phyloP scores from a whole-genome alignment of 2,888 invertebrate genomes.

The Brachynemurus nebulosus region DNA sequence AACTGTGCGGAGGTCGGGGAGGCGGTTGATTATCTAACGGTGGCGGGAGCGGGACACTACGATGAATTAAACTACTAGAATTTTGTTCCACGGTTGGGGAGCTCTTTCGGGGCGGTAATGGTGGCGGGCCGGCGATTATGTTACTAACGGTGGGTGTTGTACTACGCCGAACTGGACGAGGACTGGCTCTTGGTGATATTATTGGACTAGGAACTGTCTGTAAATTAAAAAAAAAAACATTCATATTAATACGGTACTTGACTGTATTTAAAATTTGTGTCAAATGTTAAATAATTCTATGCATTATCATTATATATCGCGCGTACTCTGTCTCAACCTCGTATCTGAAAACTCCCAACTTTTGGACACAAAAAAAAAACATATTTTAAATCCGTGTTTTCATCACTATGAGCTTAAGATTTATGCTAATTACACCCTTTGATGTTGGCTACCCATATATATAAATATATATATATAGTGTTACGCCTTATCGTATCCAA shows the following conservation, averaged over 20 bases:
- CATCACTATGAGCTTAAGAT: too few species aligned
- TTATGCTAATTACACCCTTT: too few species aligned
- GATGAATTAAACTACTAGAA: slow-evolving; percentile 17
- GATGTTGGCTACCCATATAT: too few species aligned
- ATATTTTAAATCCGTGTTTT: too few species aligned
- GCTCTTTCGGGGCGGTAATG: slow-evolving; percentile 46
- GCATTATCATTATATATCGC: too few species aligned
- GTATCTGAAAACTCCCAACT: too few species aligned
- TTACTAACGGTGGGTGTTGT: slow-evolving; percentile 26
- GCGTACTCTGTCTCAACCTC: too few species aligned
- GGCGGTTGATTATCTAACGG: slow-evolving; percentile 13
- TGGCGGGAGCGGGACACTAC: slow-evolving; percentile 16
- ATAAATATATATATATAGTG: too few species aligned
- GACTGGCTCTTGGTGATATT: slow-evolving; percentile 44
- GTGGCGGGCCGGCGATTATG: slow-evolving; percentile 35
- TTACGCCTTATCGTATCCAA: too few species aligned
- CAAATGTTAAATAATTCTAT: too few species aligned
- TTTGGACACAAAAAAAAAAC: too few species aligned
- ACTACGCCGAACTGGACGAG: slow-evolving; percentile 31
- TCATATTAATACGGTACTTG: neutral
- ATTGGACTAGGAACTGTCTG: slow-evolving; percentile 39
- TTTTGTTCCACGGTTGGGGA: slow-evolving; percentile 34
- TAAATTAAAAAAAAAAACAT: slow-evolving; percentile 11
- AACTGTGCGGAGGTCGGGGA: slow-evolving; percentile 12
- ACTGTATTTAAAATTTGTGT: too few species aligned